These are phyloP conservation scores for Lepidocyrtinus sp. DNA, from an alignment of 2,888 invertebrate species.

Conservation along the genomic window DNA sequence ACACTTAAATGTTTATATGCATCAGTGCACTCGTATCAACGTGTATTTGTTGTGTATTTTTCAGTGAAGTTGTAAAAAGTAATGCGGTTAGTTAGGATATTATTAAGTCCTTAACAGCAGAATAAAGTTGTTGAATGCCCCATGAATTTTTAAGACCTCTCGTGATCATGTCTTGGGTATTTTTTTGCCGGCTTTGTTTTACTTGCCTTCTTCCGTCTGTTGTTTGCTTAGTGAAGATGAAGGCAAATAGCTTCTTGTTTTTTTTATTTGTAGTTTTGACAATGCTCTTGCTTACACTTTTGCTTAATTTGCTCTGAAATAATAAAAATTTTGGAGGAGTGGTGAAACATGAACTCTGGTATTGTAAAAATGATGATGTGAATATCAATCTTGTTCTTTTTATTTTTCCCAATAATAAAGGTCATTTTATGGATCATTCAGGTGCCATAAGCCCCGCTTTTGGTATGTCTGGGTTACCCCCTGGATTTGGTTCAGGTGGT, in stretches of 20 bases:
- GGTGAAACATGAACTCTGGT: no score
- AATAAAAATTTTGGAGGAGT: no score
- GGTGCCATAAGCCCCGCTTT: conserved; percentile 90
- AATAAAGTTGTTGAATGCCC: neutral
- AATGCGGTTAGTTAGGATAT: neutral
- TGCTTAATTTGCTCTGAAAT: no score
- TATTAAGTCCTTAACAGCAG: neutral
- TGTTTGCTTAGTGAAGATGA: neutral
- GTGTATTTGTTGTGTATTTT: neutral
- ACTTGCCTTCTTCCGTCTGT: neutral
- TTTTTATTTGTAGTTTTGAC: no score
- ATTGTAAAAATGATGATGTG: conserved; percentile 11
- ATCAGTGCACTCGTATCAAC: neutral
- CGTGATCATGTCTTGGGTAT: neutral
- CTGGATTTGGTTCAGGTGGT: conserved; percentile 63
- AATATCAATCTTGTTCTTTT: conserved; percentile 28
- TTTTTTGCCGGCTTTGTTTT: neutral
- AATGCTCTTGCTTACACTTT: no score
- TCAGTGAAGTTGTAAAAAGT: neutral
- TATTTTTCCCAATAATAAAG: conserved; percentile 40
- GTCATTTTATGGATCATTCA: conserved; percentile 68
- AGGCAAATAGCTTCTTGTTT: no score
- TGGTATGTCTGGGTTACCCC: conserved; percentile 76
- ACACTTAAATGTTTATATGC: neutral
- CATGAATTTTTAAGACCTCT: neutral